phyloP scores from a whole-genome alignment of 2,888 invertebrate species.

The Philopedon plagiatum region DNA sequence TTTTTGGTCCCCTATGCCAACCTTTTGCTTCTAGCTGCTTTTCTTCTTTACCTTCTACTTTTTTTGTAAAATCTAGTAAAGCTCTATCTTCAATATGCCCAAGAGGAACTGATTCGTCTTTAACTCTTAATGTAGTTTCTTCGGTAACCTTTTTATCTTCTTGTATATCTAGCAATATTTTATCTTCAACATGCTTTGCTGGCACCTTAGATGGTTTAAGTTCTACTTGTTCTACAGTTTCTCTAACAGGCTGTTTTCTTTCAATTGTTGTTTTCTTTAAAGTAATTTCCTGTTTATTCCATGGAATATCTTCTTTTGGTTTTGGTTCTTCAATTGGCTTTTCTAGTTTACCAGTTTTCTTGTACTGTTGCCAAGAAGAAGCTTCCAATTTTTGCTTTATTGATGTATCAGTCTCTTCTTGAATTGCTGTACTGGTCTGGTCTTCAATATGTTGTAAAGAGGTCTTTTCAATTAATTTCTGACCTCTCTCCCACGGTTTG shows the following conservation, averaged over 20 bases:
- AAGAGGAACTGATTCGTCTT: slow-evolving; percentile 15
- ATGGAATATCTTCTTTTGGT: slow-evolving; percentile 34
- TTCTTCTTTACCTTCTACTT: slow-evolving; percentile 37
- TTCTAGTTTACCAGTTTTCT: slow-evolving; percentile 12
- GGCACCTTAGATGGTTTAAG: slow-evolving; percentile 31
- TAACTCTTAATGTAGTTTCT: neutral
- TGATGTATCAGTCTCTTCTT: slow-evolving; percentile 10
- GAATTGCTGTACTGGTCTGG: neutral
- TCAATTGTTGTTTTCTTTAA: slow-evolving; percentile 67
- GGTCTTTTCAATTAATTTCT: neutral
- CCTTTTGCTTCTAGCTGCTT: slow-evolving; percentile 62
- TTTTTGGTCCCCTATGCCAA: slow-evolving; percentile 56
- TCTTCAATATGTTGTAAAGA: slow-evolving; percentile 34
- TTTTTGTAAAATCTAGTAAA: slow-evolving; percentile 12
- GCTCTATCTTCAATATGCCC: slow-evolving; percentile 33
- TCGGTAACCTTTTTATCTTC: slow-evolving; percentile 4
- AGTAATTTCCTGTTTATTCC: slow-evolving; percentile 74
- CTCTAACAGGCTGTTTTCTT: slow-evolving; percentile 70
- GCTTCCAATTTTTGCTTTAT: slow-evolving; percentile 34
- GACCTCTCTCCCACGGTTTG: slow-evolving; percentile 36
- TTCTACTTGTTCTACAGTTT: slow-evolving; percentile 69
- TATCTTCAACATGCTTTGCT: slow-evolving; percentile 16
- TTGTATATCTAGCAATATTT: neutral
- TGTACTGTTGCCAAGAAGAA: slow-evolving; percentile 42
- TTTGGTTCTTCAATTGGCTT: neutral